Percentiles rank a stretch among this genome's conserved stretches.
Evolutionary conservation across 2,113 vertebrate species (phyloP).

Genomic region (Aegithalos caudatus): DNA sequence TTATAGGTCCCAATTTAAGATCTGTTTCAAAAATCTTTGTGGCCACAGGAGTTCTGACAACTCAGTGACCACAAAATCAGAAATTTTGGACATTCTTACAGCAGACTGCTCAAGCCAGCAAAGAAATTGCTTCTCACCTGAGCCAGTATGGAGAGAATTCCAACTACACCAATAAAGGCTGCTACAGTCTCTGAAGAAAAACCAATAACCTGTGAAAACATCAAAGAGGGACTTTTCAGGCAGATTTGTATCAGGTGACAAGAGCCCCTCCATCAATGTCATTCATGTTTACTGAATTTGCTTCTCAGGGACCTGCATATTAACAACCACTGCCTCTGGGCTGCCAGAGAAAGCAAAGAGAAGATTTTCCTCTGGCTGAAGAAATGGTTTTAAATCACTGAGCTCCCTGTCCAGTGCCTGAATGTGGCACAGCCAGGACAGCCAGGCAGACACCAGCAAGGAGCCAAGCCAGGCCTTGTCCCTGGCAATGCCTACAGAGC

Average conservation of each 20-base stretch:
- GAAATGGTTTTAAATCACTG: neutral
- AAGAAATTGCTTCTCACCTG: conserved; percentile 75
- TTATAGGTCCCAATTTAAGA: neutral
- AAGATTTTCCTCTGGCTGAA: neutral
- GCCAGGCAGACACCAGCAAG: neutral
- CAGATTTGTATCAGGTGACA: neutral
- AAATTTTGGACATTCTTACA: neutral
- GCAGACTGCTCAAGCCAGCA: neutral
- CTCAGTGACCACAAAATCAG: neutral
- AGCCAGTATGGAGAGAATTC: conserved; percentile 89
- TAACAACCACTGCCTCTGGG: neutral
- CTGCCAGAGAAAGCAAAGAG: neutral
- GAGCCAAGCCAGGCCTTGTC: neutral
- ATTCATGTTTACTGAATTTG: neutral
- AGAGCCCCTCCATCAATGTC: neutral
- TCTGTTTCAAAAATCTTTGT: neutral
- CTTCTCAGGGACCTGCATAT: neutral
- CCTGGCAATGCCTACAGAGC: neutral
- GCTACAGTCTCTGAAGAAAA: conserved; percentile 88
- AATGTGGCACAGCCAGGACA: neutral
- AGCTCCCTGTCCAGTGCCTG: neutral
- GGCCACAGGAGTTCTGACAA: neutral
- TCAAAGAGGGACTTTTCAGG: neutral
- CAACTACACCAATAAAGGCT: conserved; percentile 88
- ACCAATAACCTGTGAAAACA: conserved; percentile 80